A percentile compares a stretch with the other conserved stretches of the same genome.
Conservation (phyloP, 2,113 vertebrate genomes). For the Motacilla tschutschensis region DNA sequence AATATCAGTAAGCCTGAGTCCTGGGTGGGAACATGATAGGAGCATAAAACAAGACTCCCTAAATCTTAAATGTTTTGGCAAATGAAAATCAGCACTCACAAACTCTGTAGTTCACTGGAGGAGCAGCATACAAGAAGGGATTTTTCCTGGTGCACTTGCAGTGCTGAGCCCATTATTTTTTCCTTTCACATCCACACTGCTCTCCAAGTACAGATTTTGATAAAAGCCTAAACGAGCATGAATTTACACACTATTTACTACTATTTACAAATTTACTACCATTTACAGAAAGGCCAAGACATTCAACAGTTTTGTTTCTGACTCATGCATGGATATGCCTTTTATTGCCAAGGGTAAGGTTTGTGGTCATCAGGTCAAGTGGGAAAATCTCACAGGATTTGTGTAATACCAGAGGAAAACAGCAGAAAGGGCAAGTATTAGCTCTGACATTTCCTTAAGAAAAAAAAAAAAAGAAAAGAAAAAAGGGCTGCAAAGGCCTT, state of each 20-base stretch:
- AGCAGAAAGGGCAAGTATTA: background rate
- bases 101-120: background rate
- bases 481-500: background rate
- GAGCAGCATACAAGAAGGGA: background rate
- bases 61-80: background rate
- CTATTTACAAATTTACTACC: background rate
- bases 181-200: background rate
- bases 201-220: background rate
- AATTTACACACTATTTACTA: background rate
- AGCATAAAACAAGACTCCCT: background rate
- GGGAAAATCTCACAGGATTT: background rate
- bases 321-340: background rate
- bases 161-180: background rate
- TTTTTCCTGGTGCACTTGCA: background rate
- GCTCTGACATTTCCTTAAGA: background rate
- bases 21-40: background rate
- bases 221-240: background rate
- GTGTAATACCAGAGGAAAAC: background rate
- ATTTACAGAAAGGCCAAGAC: background rate
- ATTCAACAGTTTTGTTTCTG: background rate
- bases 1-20: background rate
- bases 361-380: background rate
- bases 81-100: background rate
- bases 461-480: background rate
- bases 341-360: background rate